Evolutionary conservation across 2,113 vertebrate genomes (phyloP), one percentile per base, ranked within the genome.

Genomic region (Phalacrocorax brasilianus): DNA sequence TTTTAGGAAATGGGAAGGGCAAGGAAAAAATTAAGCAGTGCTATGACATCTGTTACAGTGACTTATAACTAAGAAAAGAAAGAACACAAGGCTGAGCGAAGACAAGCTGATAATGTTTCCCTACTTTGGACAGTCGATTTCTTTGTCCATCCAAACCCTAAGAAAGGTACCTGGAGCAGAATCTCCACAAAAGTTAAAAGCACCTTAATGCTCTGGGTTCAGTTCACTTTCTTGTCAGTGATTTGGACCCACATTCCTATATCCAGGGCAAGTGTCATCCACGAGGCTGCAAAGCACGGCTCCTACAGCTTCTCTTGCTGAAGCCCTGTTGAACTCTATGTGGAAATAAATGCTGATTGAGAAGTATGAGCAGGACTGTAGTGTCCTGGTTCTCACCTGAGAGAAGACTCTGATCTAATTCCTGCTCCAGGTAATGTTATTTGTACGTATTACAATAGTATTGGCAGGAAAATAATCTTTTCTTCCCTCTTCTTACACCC

Each of bases 361-460:
- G 52, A 91, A 84, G 52, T 40, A 50, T 30, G 8, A 91, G 47
- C n/a, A 30, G 32, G 27, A 40, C 26, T 86, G 33, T 2, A 26
- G 19, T 26, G 32, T 78, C 55, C 72, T 71, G 18, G 7, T 89
- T 86, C 70, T 68, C 66, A 63, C 84, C 66, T 74, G 61, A 89
- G 65, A 84, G 72, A 68, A 80, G 38, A 45, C 30, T 50, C 58
- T 88, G 65, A 95, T 95, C 79, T 74, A 95, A 91, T 95, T 92
- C 65, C 66, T 8, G 2, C 68, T 92, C 52, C 55, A 65, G 44
- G 56, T 92, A 78, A 87, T 79, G 52, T 78, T 89, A 72, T 95
- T 96, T 94, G 77, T 78, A 78, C 40, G 26, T 86, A 91, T 35
- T 89, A 71, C 79, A 92, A 75, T 40, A 85, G 35, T 38, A 70